Conservation (phyloP, 1,140 invertebrate genomes). For the Listronotus bonariensis region DNA sequence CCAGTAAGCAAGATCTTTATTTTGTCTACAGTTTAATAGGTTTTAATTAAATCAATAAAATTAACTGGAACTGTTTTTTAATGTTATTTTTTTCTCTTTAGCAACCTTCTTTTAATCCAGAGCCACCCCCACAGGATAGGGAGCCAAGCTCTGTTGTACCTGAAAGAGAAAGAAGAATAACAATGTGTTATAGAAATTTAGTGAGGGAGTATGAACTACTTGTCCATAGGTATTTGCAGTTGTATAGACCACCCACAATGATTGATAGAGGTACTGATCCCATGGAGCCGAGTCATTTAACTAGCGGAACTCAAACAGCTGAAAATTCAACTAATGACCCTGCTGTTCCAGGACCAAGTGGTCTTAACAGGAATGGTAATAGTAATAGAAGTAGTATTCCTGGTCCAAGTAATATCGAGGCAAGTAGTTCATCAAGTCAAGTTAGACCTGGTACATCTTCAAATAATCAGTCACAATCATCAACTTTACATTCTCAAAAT, state of each 20-base stretch:
- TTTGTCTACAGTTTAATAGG: too few relatives aligned
- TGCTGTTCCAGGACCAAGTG: constrained; percentile 25
- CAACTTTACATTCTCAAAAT: constrained; percentile 31
- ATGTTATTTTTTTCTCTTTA: neutral
- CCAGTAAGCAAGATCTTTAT: constrained; percentile 18
- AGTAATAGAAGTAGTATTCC: constrained; percentile 6
- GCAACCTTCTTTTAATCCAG: constrained; percentile 9
- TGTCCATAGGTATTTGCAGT: constrained; percentile 59
- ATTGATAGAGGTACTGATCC: constrained; percentile 71
- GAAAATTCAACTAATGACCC: constrained; percentile 22
- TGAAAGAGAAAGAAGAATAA: constrained; percentile 55
- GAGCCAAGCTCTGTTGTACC: constrained; percentile 45
- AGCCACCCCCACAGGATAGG: constrained; percentile 17
- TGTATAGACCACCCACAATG: constrained; percentile 57
- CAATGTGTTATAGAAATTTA: constrained; percentile 57
- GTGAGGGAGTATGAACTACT: constrained; percentile 60
- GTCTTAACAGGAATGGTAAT: neutral
- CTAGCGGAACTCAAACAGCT: constrained; percentile 45
- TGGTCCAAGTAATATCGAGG: neutral
- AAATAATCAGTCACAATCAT: constrained; percentile 6
- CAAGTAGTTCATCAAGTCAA: constrained; percentile 2
- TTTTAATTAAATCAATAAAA: too few relatives aligned
- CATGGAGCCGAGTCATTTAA: constrained; percentile 59
- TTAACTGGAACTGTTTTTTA: neutral
- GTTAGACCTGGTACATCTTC: neutral